Evolutionary conservation across 2,113 vertebrate genomes (phyloP).

Genomic region (Butastur rufipennis): DNA sequence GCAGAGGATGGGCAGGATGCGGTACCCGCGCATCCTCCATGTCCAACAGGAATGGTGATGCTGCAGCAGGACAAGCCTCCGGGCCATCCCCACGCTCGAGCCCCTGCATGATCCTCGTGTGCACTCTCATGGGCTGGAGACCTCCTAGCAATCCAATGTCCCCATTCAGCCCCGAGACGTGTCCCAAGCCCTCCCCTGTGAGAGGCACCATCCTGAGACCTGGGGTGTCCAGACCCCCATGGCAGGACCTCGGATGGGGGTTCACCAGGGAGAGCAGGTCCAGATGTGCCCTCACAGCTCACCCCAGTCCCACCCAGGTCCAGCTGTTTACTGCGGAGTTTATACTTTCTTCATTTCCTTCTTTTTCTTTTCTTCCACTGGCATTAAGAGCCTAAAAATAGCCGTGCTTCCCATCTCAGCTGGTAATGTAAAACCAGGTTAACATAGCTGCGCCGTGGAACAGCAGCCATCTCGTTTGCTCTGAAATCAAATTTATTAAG

Average conservation of each 20-base stretch:
- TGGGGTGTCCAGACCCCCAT: too few relatives aligned
- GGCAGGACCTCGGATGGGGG: not conserved
- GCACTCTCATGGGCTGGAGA: not conserved
- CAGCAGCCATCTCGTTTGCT: not conserved
- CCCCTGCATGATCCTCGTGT: fast-evolving
- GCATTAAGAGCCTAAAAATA: constrained; percentile 1
- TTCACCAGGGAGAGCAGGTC: not conserved
- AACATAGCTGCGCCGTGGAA: not conserved
- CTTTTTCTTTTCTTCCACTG: not conserved
- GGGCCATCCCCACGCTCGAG: not conserved
- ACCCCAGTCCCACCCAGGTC: not conserved
- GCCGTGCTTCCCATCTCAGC: not conserved
- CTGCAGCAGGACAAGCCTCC: not conserved
- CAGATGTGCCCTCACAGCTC: not conserved
- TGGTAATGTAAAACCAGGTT: not conserved
- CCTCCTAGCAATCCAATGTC: not conserved
- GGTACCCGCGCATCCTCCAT: not conserved
- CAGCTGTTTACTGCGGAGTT: not conserved
- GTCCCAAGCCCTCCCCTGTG: fast-evolving
- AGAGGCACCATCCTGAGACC: not conserved
- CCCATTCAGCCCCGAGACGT: fast-evolving
- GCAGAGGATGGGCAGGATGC: not conserved
- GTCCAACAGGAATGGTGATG: not conserved
- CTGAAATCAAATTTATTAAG: constrained; percentile 27
- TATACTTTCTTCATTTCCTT: not conserved